Evolutionary conservation across 1,140 invertebrate genomes (phyloP).

Genomic region (Tetranychus urticae): DNA sequence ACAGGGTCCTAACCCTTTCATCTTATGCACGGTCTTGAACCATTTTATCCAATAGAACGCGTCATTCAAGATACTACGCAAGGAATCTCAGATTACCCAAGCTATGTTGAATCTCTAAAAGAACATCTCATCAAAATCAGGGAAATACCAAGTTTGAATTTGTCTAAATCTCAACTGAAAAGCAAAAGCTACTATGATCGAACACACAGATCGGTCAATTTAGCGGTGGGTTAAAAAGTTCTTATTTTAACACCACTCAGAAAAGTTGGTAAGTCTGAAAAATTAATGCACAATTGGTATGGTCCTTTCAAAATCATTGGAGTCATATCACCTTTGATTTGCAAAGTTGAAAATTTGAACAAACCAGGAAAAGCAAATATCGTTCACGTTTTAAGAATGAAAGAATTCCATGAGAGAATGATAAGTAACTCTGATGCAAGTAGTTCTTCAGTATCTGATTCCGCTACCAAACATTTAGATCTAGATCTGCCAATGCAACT

Average conservation of each 20-base stretch:
- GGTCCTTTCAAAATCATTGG: slow-evolving; percentile 5
- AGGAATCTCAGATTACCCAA: neutral
- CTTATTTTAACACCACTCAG: slow-evolving; percentile 4
- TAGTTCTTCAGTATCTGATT: too few species aligned
- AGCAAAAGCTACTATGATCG: neutral
- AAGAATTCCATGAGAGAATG: neutral
- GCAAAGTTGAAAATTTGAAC: neutral
- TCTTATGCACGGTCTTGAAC: slow-evolving; percentile 22
- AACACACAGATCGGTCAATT: neutral
- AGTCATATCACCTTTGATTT: neutral
- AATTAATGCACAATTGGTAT: slow-evolving; percentile 5
- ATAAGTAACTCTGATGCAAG: too few species aligned
- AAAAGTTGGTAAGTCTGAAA: slow-evolving; percentile 2
- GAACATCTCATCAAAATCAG: neutral
- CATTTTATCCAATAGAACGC: slow-evolving; percentile 7
- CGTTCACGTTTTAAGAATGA: neutral
- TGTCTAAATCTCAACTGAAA: neutral
- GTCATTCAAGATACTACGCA: neutral
- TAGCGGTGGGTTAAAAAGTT: slow-evolving; percentile 4
- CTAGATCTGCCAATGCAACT: too few species aligned
- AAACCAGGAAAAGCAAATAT: neutral
- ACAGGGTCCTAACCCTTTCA: slow-evolving; percentile 21
- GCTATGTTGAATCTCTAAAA: neutral
- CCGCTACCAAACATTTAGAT: too few species aligned
- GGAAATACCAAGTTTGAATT: neutral